Evolutionary conservation across 2,888 invertebrate genomes (phyloP), one percentile per base, ranked within the genome.

Genomic region (Acanthoscelides obtectus): DNA sequence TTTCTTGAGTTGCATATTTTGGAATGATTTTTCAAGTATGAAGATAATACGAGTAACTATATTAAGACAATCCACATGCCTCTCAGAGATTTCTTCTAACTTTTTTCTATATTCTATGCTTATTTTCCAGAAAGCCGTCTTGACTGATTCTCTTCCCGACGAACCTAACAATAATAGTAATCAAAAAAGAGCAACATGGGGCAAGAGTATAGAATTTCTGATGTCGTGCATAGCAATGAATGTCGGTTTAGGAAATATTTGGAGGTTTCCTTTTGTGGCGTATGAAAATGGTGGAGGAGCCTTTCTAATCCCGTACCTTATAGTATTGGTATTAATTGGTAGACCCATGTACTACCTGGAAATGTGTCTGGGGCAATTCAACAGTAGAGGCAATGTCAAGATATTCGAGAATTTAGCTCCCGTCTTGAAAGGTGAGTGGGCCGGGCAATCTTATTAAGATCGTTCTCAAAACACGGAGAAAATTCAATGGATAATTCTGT

Each of bases 271-370:
- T 0, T 90, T 89, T 81, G 89, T 89, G 0, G 91, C 91, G 0
- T 88, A 90, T 77, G 88, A 90, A 78, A 91, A 91, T 79, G 91
- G 91, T 0, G 91, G 91, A 0, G 91, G 91, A 2, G 91, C 90
- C 0, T 91, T 91, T 78, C 83, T 91, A 22, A 90, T 91, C 73
- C 91, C 91, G 0, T 92, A 92, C 78, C 82, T 92, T 22, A 86
- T 90, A 67, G 88, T 91, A 0, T 83, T 92, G n/a, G 79, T 90
- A 22, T 79, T 92, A 69, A 88, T 92, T 74, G 94, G 94, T 67
- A 91, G 93, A 77, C 94, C 94, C 0, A 90, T 96, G 87, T 95
- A 95, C 83, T 94, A 93, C 81, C 85, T 96, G 80, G 96, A 96
- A 85, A 91, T 93, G 86, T 87, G 91, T 3, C 82, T 96, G 19